These are phyloP conservation scores for Tenodera sinensis DNA, from an alignment of 2,888 invertebrate genomes.

Conservation along the genomic window DNA sequence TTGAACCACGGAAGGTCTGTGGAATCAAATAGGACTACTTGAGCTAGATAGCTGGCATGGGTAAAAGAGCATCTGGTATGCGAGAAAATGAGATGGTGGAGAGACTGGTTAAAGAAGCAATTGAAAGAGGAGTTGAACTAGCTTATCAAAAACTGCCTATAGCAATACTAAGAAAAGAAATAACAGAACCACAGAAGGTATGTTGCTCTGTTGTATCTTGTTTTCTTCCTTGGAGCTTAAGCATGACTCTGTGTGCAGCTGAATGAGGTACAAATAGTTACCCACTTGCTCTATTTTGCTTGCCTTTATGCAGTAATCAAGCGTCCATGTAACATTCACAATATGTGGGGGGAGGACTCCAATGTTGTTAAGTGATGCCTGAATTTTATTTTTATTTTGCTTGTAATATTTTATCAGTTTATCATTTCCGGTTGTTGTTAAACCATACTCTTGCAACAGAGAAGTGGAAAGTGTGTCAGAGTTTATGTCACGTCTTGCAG, in stretches of 20 bases:
- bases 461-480: constrained; percentile 36
- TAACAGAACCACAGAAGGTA: no score
- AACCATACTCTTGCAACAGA: constrained; percentile 35
- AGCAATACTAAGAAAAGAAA: no score
- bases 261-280: constrained; percentile 23
- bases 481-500: constrained; percentile 39
- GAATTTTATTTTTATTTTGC: constrained; percentile 37
- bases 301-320: constrained; percentile 43
- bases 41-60: no score
- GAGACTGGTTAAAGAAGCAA: no score
- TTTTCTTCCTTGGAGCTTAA: background rate
- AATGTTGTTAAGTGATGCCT: constrained; percentile 38
- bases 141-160: no score
- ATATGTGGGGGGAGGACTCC: constrained; percentile 41
- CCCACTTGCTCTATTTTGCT: constrained; percentile 26
- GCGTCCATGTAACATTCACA: constrained; percentile 43
- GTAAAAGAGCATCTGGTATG: no score
- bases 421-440: constrained; percentile 37
- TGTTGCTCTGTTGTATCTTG: background rate
- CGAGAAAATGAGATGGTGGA: no score
- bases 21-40: no score
- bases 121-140: no score
- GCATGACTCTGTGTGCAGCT: constrained; percentile 26
- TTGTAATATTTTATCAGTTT: constrained; percentile 39
- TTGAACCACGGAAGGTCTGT: no score